Conservation (phyloP, 2,797 vertebrate species). For the Nannoperca obscura region DNA sequence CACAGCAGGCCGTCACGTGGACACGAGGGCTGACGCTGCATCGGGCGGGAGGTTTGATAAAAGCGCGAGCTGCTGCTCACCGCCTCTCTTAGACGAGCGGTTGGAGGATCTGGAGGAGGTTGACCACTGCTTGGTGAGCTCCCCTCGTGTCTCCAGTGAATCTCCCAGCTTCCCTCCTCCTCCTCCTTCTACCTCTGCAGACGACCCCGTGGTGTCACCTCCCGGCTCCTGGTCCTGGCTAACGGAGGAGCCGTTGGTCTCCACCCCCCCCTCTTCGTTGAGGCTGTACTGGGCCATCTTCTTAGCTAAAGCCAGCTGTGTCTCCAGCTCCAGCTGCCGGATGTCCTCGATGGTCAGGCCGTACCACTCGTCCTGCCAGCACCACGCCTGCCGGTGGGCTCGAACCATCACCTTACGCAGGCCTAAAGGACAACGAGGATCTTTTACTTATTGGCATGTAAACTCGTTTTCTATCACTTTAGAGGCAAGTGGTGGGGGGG, state of each 20-base stretch:
- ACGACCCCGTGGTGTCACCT: conserved; percentile 50
- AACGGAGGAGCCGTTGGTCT: conserved; percentile 81
- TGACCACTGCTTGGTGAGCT: conserved; percentile 98
- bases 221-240: conserved; percentile 82
- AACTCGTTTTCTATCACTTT: neutral
- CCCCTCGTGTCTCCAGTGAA: conserved; percentile 84
- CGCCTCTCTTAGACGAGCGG: conserved; percentile 94
- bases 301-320: conserved; percentile 94
- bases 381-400: conserved; percentile 98
- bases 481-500: too few relatives aligned
- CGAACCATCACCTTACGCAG: conserved; percentile 97
- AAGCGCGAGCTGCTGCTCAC: conserved; percentile 74
- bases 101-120: conserved; percentile 95
- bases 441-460: neutral
- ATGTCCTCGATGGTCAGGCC: conserved; percentile 98
- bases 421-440: conserved; percentile 76
- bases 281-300: conserved; percentile 97
- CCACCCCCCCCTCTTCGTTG: conserved; percentile 81
- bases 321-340: conserved; percentile 95
- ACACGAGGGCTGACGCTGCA: too few relatives aligned
- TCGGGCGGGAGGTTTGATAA: neutral
- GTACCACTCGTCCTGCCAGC: conserved; percentile 99
- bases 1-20: neutral
- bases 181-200: conserved; percentile 65
- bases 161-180: conserved; percentile 77